These are phyloP conservation scores for Papilio polyxenes DNA, from an alignment of 1,140 invertebrate species.

Conservation along the genomic window DNA sequence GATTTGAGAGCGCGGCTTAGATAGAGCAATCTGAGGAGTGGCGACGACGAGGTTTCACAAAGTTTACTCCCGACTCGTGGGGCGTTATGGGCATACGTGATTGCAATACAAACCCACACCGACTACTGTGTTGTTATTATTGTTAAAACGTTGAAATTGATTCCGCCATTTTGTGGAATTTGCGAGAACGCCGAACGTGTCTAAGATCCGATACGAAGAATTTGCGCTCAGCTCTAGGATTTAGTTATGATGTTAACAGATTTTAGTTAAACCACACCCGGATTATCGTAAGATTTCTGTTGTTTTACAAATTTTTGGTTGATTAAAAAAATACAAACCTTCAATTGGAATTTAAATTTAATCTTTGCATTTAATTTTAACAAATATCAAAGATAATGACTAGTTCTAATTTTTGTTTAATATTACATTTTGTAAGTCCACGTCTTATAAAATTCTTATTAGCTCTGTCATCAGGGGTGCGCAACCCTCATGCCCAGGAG, in stretches of 20 bases:
- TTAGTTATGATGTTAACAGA: conserved; percentile 29
- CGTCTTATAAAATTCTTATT: conserved; percentile 72
- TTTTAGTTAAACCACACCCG: background rate
- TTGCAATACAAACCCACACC: conserved; percentile 48
- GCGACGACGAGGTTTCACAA: conserved; percentile 61
- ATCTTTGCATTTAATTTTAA: too few species aligned
- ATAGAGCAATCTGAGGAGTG: conserved; percentile 65
- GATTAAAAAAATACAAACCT: background rate
- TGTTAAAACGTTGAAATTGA: conserved; percentile 54
- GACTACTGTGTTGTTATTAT: conserved; percentile 47
- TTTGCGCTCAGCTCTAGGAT: conserved; percentile 19
- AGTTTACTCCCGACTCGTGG: conserved; percentile 58
- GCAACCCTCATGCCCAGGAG: conserved; percentile 48
- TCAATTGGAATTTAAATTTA: too few species aligned
- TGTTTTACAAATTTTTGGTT: conserved; percentile 3
- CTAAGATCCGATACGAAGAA: conserved; percentile 29
- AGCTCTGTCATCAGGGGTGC: conserved; percentile 56
- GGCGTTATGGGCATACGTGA: conserved; percentile 67
- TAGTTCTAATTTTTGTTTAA: background rate
- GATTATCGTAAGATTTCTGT: background rate
- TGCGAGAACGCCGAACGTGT: conserved; percentile 27
- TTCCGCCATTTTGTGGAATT: conserved; percentile 43
- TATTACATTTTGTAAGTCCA: conserved; percentile 41
- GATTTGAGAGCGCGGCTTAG: conserved; percentile 58
- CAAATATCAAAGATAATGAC: too few species aligned